Base-by-base conservation (phyloP, 2,888 invertebrate species). In the Caenorhabditis virilis region DNA sequence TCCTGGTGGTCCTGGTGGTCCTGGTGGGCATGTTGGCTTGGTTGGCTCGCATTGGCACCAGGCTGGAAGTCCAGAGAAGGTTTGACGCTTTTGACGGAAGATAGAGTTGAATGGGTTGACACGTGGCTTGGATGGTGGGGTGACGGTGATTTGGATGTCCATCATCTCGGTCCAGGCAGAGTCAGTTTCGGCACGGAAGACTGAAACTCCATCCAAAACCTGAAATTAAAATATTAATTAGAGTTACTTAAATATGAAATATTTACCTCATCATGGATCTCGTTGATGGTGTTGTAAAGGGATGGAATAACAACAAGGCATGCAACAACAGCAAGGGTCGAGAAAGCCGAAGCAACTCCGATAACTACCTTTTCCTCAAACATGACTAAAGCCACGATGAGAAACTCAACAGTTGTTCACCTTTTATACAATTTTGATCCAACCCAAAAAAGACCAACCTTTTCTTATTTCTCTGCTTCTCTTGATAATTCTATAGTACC, bases 31-130 rank as follows among this genome's bases (percentile, higher is more conserved):
- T n/a, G 65, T 64, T 30, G 74, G 77, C 65, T 77, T 78, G 43
- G 71, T 55, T 42, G 79, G 78, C 62, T 78, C 76, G 67, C 79
- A 80, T 56, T 79, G 78, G 65, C 74, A 79, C 75, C 75, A 79
- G 22, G 78, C 70, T 27, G 79, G 79, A n/a, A 79, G 76, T 43
- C 79, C 78, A 33, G 57, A 55, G 64, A 63, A 71, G 60, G 69
- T 55, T 49, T 69, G 67, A 52, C 78, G 67, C 71, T 78, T 78
- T 60, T 72, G 69, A 65, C 79, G 77, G 77, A 80, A 80, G 72
- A 80, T 77, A 27, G 71, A 71, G 67, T 74, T 69, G 74, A 74
- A 74, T 55, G 74, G 74, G 55, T 71, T 71, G 41, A 53, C 52
- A 53, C 61, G 58, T 45, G 80, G 79, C 60, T 74, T 73, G 52